These are phyloP conservation scores for Hypomecis atomaria DNA, from an alignment of 2,888 invertebrate genomes.

Conservation along the genomic window DNA sequence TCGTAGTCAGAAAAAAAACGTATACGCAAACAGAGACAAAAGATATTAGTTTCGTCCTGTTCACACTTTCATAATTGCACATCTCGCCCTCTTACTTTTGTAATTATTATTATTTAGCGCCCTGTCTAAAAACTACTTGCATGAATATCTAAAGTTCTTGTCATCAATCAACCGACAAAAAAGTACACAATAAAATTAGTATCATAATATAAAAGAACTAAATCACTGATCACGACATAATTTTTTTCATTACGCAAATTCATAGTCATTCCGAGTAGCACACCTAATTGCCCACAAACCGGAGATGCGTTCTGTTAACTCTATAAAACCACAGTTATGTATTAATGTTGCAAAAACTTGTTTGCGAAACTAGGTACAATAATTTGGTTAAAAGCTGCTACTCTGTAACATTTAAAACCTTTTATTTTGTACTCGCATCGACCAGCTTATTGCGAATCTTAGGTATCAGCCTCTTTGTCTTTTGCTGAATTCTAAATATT, in stretches of 20 bases:
- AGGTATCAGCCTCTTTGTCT: neutral
- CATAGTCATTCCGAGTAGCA: constrained; percentile 5
- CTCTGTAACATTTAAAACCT: constrained; percentile 8
- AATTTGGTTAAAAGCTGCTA: constrained; percentile 25
- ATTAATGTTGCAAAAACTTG: constrained; percentile 39
- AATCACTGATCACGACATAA: neutral
- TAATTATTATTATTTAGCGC: no score
- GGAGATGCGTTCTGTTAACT: constrained; percentile 65
- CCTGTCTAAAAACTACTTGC: no score
- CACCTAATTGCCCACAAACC: constrained; percentile 46
- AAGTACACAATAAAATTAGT: no score
- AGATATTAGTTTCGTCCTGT: no score
- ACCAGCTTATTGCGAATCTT: no score
- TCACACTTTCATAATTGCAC: no score
- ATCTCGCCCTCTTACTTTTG: no score
- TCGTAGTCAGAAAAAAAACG: no score
- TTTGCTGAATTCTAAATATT: neutral
- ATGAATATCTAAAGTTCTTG: no score
- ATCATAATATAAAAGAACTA: no score
- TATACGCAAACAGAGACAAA: no score
- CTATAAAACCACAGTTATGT: constrained; percentile 46
- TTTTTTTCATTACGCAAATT: constrained; percentile 17
- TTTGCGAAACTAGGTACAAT: constrained; percentile 29
- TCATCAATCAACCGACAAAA: no score
- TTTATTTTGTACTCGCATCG: neutral